Conservation (phyloP, 1,140 invertebrate species). For the Apocrypta bakeri region DNA sequence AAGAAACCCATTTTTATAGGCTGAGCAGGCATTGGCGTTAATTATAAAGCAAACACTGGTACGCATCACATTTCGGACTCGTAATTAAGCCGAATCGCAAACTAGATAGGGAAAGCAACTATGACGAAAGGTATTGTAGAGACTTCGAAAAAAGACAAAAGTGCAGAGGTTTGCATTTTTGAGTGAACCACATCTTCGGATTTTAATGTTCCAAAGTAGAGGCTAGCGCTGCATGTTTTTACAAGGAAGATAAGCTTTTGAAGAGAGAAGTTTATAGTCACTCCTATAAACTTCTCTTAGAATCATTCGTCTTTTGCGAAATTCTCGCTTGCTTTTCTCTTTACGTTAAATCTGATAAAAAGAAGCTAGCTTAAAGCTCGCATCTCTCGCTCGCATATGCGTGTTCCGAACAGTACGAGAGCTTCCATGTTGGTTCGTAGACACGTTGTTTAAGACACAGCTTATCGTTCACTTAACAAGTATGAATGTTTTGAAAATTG, state of each 20-base stretch:
- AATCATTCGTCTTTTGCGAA: constrained; percentile 14
- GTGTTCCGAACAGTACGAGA: background rate
- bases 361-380: constrained; percentile 8
- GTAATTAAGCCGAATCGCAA: background rate
- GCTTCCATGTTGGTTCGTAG: too few relatives aligned
- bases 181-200: background rate
- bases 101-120: background rate
- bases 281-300: too few relatives aligned
- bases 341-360: background rate
- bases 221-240: constrained; percentile 32
- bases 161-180: constrained; percentile 23
- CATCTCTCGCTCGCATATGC: background rate
- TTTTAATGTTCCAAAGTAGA: constrained; percentile 17
- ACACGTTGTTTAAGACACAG: too few relatives aligned
- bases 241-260: constrained; percentile 20
- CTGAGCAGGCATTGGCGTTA: too few relatives aligned
- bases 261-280: background rate
- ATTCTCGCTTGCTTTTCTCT: background rate
- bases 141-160: background rate
- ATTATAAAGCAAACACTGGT: background rate
- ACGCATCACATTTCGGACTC: background rate
- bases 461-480: too few relatives aligned
- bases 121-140: background rate
- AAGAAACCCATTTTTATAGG: too few relatives aligned
- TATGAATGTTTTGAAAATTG: background rate